Evolutionary conservation across 2,113 vertebrate genomes (phyloP), one percentile per base, ranked within the genome.

Genomic region (Chlamydotis undulata): DNA sequence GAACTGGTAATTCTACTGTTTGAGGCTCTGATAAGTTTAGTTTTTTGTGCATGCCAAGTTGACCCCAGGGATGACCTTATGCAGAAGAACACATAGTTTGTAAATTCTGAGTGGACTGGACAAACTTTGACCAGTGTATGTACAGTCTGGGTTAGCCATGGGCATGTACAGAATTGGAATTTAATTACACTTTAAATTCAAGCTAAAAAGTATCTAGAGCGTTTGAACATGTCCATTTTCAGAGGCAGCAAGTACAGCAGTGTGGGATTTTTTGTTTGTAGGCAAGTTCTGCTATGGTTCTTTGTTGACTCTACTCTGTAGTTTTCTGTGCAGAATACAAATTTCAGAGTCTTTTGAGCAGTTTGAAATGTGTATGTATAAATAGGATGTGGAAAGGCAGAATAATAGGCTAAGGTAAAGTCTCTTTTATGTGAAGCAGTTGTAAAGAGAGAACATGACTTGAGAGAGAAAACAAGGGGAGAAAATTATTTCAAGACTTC

Each of bases 251-350:
- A 91, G 53, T 78, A 78, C 73, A 80, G 84, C 53, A 82, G 69
- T 0, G 10, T 94, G 87, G 73, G 64, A 64, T 65, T 95, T 61
- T 81, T 82, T 91, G 56, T 93, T 78, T 3, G 26, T 65, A 65
- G 91, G 84, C 84, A 87, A 87, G 77, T 68, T 84, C 74, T 94
- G 77, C 84, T 89, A 91, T 87, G 39, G 53, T 81, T 81, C 80
- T 92, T 93, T 96, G 89, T 33, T 94, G 74, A 68, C 87, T 96
- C 67, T 69, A 87, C 87, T 65, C 89, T 85, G 87, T 61, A 65
- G 94, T 76, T 85, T 76, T 90, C 83, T 77, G 81, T 93, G 70
- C 75, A 83, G 96, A 96, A 96, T 96, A 97, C 96, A 96, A 93
- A 96, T 97, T 83, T 89, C 84, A 64, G 29, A 78, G 73, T 87